Evolutionary conservation across 2,797 vertebrate genomes (phyloP).

Genomic region (Clarias pachynema): DNA sequence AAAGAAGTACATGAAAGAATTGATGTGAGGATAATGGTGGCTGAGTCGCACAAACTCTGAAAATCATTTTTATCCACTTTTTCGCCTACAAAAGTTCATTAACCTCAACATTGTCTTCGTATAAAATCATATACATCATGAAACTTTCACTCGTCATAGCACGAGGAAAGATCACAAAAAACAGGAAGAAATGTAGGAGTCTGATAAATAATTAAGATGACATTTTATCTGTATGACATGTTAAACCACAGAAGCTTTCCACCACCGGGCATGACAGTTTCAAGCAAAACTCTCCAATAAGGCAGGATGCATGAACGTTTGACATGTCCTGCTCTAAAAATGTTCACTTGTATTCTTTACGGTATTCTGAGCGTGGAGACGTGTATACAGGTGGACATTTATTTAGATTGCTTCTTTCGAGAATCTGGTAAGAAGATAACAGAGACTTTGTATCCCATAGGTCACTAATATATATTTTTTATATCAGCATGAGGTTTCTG

Average conservation of each 20-base stretch:
- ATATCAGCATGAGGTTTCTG: neutral
- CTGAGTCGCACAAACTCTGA: slow-evolving; percentile 24
- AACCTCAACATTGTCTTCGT: slow-evolving; percentile 6
- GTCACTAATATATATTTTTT: too few species aligned
- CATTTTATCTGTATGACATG: neutral
- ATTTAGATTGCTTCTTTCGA: neutral
- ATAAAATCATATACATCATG: neutral
- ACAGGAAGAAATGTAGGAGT: too few species aligned
- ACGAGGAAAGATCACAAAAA: neutral
- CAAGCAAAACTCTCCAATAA: neutral
- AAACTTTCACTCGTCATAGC: neutral
- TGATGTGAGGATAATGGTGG: slow-evolving; percentile 49
- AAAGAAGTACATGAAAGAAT: slow-evolving; percentile 41
- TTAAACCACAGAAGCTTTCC: neutral
- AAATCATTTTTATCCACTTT: slow-evolving; percentile 37
- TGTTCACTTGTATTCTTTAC: neutral
- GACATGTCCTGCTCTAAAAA: neutral
- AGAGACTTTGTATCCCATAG: neutral
- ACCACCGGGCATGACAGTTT: neutral
- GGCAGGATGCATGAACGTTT: neutral
- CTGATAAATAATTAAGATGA: neutral
- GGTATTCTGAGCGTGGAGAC: neutral
- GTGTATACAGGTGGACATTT: neutral
- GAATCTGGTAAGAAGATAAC: neutral
- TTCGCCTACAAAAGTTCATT: slow-evolving; percentile 35